These are phyloP conservation scores for Ramphastos sulfuratus DNA, from an alignment of 2,113 vertebrate genomes.

Conservation along the genomic window DNA sequence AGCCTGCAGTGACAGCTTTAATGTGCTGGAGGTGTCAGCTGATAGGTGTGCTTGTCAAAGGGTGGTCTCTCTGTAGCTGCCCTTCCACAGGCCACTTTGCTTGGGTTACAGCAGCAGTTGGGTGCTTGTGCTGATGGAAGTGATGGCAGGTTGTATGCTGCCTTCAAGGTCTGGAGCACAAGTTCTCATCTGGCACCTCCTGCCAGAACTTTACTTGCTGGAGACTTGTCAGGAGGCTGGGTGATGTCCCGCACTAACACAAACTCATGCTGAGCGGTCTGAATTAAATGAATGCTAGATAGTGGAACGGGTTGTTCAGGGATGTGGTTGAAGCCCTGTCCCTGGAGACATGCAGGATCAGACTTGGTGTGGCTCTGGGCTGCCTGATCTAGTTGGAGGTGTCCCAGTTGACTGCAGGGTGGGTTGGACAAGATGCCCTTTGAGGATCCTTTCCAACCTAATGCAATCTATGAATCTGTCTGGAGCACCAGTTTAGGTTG, in stretches of 20 bases:
- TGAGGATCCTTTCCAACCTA: too few species aligned
- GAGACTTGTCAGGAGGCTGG: background rate
- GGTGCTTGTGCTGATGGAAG: background rate
- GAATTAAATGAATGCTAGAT: too few species aligned
- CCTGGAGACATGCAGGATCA: too few species aligned
- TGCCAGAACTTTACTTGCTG: background rate
- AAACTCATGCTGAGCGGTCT: background rate
- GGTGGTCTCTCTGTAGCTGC: accelerated
- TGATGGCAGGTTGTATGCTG: background rate
- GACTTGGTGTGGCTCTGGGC: too few species aligned
- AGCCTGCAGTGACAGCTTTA: background rate
- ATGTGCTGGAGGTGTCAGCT: background rate
- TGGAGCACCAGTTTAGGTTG: background rate
- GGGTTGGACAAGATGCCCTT: too few species aligned
- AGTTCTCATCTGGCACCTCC: background rate
- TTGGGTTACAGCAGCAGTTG: background rate
- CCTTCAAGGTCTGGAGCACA: background rate
- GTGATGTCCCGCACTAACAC: background rate
- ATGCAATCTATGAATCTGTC: too few species aligned
- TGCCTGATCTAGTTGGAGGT: too few species aligned
- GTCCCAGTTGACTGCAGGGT: too few species aligned
- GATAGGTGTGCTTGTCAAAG: background rate
- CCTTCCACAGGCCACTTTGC: background rate
- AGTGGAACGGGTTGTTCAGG: too few species aligned
- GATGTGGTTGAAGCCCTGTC: too few species aligned